Evolutionary conservation across 2,797 vertebrate genomes (phyloP).

Genomic region (Gallinago stenura): DNA sequence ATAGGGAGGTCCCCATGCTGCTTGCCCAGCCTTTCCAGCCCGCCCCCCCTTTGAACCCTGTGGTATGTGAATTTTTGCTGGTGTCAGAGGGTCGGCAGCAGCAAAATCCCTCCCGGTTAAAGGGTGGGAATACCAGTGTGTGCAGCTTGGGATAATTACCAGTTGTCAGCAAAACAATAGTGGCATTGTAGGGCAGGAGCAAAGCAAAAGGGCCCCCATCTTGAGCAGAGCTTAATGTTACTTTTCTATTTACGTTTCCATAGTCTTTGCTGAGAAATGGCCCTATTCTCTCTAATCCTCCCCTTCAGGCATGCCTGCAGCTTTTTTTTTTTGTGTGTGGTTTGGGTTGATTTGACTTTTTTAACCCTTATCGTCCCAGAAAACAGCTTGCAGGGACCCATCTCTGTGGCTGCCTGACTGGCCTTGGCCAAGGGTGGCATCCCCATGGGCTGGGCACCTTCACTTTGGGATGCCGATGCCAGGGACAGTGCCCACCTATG

Average conservation of each 20-base stretch:
- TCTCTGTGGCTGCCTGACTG: accelerated
- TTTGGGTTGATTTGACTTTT: neutral
- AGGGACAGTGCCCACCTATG: accelerated
- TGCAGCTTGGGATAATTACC: slow-evolving; percentile 73
- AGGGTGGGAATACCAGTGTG: slow-evolving; percentile 70
- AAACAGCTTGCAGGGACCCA: neutral
- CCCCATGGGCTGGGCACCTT: neutral
- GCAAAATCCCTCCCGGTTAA: slow-evolving; percentile 59
- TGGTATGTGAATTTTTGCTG: slow-evolving; percentile 65
- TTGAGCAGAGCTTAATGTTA: slow-evolving; percentile 60
- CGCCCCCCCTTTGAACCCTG: slow-evolving; percentile 49
- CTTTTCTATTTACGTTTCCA: slow-evolving; percentile 66
- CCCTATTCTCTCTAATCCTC: slow-evolving; percentile 69
- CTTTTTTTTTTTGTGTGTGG: neutral
- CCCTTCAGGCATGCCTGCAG: slow-evolving; percentile 57
- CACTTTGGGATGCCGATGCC: neutral
- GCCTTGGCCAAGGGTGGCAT: neutral
- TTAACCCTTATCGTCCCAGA: slow-evolving; percentile 30
- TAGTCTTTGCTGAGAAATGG: slow-evolving; percentile 64
- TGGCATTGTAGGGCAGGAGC: slow-evolving; percentile 64
- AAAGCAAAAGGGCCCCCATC: slow-evolving; percentile 53
- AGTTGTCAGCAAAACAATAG: slow-evolving; percentile 75
- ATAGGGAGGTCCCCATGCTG: neutral
- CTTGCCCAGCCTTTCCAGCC: neutral
- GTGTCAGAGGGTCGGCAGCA: slow-evolving; percentile 52